Conservation (phyloP, 2,888 invertebrate species). For the Dioctria rufipes region DNA sequence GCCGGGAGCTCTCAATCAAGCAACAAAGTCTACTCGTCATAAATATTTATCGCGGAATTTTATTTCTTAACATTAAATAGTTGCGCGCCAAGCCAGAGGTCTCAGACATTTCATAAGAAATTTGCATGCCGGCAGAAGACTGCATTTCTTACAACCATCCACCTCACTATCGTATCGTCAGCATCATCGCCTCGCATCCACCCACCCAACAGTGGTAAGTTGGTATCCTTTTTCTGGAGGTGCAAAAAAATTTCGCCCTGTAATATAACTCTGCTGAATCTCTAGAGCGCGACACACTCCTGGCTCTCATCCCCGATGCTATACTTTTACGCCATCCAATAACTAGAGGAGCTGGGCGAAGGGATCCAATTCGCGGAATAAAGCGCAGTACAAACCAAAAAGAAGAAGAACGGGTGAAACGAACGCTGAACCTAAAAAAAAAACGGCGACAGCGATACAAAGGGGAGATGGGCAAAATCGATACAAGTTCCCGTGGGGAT, state of each 20-base stretch:
- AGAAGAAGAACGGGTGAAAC: constrained; percentile 54
- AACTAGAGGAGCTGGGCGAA: constrained; percentile 27
- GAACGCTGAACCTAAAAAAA: constrained; percentile 54
- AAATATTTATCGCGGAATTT: constrained; percentile 58
- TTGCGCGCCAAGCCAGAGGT: constrained; percentile 19
- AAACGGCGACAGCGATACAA: constrained; percentile 54
- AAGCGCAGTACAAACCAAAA: constrained; percentile 56
- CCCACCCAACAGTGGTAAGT: constrained; percentile 31
- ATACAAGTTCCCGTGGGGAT: constrained; percentile 57
- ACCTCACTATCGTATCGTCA: neutral
- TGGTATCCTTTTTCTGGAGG: constrained; percentile 13
- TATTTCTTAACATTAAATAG: constrained; percentile 58
- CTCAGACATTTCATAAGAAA: constrained; percentile 51
- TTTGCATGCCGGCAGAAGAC: constrained; percentile 19
- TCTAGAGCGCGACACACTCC: neutral
- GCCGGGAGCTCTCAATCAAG: constrained; percentile 15
- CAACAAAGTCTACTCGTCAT: constrained; percentile 57
- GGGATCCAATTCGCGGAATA: constrained; percentile 55
- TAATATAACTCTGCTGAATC: neutral
- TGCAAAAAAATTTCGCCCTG: neutral
- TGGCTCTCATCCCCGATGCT: neutral
- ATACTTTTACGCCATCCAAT: neutral
- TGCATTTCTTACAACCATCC: neutral
- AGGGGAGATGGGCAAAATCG: constrained; percentile 56
- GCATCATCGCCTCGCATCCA: neutral